Evolutionary conservation across 53 echinoderm and acorn worm species (phyloP), one percentile per base, ranked within the genome.

Genomic region (Patiria pectinifera): DNA sequence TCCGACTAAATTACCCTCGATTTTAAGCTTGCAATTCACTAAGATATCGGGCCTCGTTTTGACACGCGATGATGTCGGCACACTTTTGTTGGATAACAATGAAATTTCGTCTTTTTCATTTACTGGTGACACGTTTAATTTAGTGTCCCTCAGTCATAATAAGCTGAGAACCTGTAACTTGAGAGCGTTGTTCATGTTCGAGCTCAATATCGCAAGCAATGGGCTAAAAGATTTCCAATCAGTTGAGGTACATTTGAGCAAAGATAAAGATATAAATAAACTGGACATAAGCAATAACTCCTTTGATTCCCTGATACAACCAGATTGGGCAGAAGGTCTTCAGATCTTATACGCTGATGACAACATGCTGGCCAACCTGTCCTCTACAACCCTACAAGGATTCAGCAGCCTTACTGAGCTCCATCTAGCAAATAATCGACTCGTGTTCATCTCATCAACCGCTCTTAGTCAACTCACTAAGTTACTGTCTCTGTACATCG

Each of bases 301-400:
- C 15, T 88, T 88, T 77, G 78, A 88, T 88, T 71, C 88, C 62
- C 60, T 88, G 78, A 88, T 61, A 60, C 78, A 77, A 88, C 78
- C 88, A 46, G 45, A 8, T 7, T 10, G 62, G 78, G 88, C 88
- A 77, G 88, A 88, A 15, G 76, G 87, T 24, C 76, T 87, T 3
- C 16, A 76, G 76, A 59, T 87, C 76, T 43, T 87, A 26, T 16
- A 87, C 35, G 87, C 87, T 18, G 44, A 87, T 76, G 61, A 59
- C 60, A 87, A 87, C 77, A 59, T 75, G 26, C 87, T 87, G 76
- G 77, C 87, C 26, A 87, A 87, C 77, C 76, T 87, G 35, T 87
- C 87, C 15, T 26, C 87, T 26, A 87, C 76, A 87, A 87, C 77
- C 11, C 87, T 87, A 59, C 59, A 75, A 87, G 87, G 87, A 59